Conservation (phyloP, 2,888 invertebrate genomes). For the Taphrorychus bicolor region DNA sequence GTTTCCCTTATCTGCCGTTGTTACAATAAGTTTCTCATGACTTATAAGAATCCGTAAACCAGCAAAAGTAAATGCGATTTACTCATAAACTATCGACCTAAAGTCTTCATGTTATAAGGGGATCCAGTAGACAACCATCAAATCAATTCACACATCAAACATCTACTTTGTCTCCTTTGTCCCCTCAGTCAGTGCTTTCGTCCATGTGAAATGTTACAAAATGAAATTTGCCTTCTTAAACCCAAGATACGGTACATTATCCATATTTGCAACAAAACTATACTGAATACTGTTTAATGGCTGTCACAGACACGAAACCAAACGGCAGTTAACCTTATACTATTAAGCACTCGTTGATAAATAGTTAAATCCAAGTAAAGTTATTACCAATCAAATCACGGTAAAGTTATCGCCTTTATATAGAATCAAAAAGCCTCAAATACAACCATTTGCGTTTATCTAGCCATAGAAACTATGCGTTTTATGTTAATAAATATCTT, state of each 20-base stretch:
- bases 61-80: too few relatives aligned
- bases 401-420: conserved; percentile 21
- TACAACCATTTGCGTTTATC: conserved; percentile 30
- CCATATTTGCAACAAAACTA: not conserved
- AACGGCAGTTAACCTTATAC: not conserved
- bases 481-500: conserved; percentile 41
- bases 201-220: too few relatives aligned
- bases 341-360: not conserved
- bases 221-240: too few relatives aligned
- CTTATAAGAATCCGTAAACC: too few relatives aligned
- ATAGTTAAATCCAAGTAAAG: conserved; percentile 5
- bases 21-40: too few relatives aligned
- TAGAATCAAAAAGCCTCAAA: conserved; percentile 25
- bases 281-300: not conserved
- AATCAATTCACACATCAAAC: too few relatives aligned
- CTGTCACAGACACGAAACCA: not conserved
- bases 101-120: too few relatives aligned
- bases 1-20: too few relatives aligned
- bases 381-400: conserved; percentile 17
- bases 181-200: too few relatives aligned
- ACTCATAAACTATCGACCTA: too few relatives aligned
- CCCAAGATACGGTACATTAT: not conserved
- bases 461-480: conserved; percentile 34
- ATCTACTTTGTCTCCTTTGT: too few relatives aligned
- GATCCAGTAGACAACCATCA: too few relatives aligned